Percentiles rank a stretch among this genome's conserved stretches.
These are phyloP conservation scores for Morone saxatilis DNA, from an alignment of 2,113 vertebrate genomes.

Conservation along the genomic window DNA sequence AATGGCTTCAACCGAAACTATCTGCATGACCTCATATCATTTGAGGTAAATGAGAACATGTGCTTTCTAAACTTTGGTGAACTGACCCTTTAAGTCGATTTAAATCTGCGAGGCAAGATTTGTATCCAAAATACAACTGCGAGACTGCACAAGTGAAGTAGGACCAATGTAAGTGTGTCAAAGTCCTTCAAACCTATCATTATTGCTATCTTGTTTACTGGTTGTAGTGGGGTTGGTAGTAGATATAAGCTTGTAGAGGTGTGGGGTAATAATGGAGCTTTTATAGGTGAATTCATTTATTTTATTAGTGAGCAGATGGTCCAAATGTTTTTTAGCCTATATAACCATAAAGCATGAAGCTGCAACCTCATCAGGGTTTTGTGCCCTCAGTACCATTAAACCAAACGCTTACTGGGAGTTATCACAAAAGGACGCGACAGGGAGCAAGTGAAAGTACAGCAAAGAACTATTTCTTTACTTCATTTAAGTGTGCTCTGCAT, in stretches of 20 bases:
- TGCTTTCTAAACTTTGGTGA: neutral
- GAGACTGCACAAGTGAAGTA: too few relatives aligned
- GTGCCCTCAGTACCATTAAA: conserved; percentile 27
- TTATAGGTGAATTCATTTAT: conserved; percentile 13
- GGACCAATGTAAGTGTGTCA: neutral
- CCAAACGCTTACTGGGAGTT: conserved; percentile 25
- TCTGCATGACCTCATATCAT: neutral
- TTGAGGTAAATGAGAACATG: neutral
- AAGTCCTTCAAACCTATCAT: neutral
- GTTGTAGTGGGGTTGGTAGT: neutral
- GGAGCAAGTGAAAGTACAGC: conserved; percentile 22
- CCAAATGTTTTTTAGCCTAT: neutral
- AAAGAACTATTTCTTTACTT: conserved; percentile 39
- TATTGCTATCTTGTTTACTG: neutral
- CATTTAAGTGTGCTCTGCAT: conserved; percentile 29
- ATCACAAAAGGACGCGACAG: conserved; percentile 27
- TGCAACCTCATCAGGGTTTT: conserved; percentile 18
- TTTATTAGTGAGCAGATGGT: conserved; percentile 34
- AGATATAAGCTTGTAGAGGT: neutral
- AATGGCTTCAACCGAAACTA: neutral
- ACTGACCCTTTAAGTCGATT: neutral
- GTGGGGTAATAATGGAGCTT: neutral
- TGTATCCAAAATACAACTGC: too few relatives aligned
- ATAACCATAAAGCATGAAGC: conserved; percentile 19
- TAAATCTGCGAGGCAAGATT: neutral